Evolutionary conservation across 2,797 vertebrate species (phyloP).

Genomic region (Microctenopoma lineatum): DNA sequence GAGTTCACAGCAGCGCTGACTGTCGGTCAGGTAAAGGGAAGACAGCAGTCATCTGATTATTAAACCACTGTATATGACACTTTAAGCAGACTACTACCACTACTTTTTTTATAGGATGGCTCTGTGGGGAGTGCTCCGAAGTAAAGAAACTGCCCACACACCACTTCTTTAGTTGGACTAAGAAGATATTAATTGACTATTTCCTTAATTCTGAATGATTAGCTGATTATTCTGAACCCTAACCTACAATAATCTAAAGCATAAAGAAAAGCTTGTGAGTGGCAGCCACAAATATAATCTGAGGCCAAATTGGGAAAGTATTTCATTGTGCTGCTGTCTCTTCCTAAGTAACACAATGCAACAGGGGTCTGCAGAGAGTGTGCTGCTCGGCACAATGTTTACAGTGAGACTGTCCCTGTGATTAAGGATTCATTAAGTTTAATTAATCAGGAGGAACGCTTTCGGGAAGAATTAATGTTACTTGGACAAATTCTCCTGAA

Average conservation of each 20-base stretch:
- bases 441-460: conserved; percentile 53
- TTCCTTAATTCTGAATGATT: neutral
- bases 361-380: conserved; percentile 17
- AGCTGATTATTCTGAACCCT: conserved; percentile 1
- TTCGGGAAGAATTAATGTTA: conserved; percentile 49
- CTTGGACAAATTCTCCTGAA: conserved; percentile 33
- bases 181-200: neutral
- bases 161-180: neutral
- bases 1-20: neutral
- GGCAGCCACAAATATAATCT: neutral
- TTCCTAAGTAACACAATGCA: neutral
- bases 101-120: too few relatives aligned
- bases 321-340: neutral
- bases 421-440: conserved; percentile 53
- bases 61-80: neutral
- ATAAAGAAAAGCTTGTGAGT: neutral
- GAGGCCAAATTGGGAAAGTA: neutral
- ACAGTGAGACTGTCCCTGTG: conserved; percentile 32
- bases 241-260: neutral
- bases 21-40: neutral
- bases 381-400: conserved; percentile 36
- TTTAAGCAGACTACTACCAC: neutral
- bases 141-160: too few relatives aligned
- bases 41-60: neutral
- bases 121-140: too few relatives aligned